A percentile compares a stretch with the other conserved stretches of the same genome.
These are phyloP conservation scores for Globicephala melas DNA, from an alignment of 2,113 vertebrate genomes.

Conservation along the genomic window DNA sequence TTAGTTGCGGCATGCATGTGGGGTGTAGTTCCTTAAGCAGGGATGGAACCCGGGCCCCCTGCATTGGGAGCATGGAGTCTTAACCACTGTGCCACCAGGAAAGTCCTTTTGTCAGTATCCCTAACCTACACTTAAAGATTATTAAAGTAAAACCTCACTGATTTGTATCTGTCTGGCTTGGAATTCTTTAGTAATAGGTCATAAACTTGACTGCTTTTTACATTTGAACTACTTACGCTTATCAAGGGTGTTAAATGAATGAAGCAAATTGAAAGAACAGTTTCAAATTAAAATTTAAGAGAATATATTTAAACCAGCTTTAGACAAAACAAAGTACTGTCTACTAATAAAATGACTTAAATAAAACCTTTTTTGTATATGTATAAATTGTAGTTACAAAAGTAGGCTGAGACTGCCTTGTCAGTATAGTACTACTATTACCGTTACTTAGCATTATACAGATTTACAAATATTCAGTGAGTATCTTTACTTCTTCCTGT, in stretches of 20 bases:
- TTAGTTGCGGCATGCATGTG: too few species aligned
- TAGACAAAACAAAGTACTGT: not conserved
- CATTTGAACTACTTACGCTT: not conserved
- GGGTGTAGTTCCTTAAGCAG: too few species aligned
- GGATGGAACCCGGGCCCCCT: too few species aligned
- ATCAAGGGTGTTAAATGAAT: not conserved
- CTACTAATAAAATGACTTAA: not conserved
- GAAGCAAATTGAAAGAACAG: not conserved
- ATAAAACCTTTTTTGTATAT: not conserved
- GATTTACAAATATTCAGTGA: not conserved
- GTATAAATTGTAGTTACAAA: not conserved
- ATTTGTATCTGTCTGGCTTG: not conserved
- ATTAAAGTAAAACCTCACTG: not conserved
- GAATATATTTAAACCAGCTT: constrained; percentile 28
- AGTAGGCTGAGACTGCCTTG: not conserved
- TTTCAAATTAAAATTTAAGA: constrained; percentile 31
- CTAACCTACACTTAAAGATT: not conserved
- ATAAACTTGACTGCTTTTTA: not conserved
- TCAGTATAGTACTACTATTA: not conserved
- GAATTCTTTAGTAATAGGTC: not conserved
- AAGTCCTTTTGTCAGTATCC: not conserved
- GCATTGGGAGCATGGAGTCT: too few species aligned
- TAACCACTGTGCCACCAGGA: too few species aligned
- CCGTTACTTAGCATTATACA: not conserved
- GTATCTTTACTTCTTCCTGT: not conserved